phyloP scores from a whole-genome alignment of 2,888 invertebrate species.

The Tortrix viridana region DNA sequence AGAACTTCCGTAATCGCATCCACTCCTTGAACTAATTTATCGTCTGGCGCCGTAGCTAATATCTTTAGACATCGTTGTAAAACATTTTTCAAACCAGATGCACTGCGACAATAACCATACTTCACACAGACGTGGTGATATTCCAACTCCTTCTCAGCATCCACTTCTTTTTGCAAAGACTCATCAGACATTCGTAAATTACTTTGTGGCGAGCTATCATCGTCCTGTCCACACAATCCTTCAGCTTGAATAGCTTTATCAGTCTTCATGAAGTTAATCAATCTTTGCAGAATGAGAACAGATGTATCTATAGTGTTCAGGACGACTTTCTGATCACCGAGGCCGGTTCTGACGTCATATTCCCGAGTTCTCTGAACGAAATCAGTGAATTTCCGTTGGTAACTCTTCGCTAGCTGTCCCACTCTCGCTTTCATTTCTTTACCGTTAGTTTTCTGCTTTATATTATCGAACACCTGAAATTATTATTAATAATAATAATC shows the following conservation, averaged over 20 bases:
- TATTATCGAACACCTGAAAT: constrained; percentile 45
- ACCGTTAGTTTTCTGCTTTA: constrained; percentile 47
- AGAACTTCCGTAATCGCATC: constrained; percentile 54
- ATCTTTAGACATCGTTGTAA: constrained; percentile 45
- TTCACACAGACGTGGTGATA: constrained; percentile 51
- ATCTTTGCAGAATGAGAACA: constrained; percentile 49
- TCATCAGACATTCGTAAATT: constrained; percentile 14
- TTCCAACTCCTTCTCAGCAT: constrained; percentile 48
- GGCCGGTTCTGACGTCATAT: constrained; percentile 54
- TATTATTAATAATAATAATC: neutral
- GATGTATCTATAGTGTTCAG: constrained; percentile 61
- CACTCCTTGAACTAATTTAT: constrained; percentile 46
- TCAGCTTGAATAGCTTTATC: constrained; percentile 35
- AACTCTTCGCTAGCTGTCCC: constrained; percentile 46
- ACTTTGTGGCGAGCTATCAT: neutral
- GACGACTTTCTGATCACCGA: constrained; percentile 59
- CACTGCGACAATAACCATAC: constrained; percentile 53
- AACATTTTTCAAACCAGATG: constrained; percentile 48
- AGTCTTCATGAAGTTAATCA: constrained; percentile 50
- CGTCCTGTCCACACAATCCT: too few relatives aligned
- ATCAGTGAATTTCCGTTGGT: constrained; percentile 53
- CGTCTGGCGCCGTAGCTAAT: constrained; percentile 45
- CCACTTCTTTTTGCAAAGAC: constrained; percentile 47
- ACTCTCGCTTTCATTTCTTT: constrained; percentile 44
- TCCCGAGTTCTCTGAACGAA: constrained; percentile 51